Evolutionary conservation across 92 coral and sea anemone genomes (phyloP), one percentile per base, ranked within the genome.

Genomic region (Heteractis magnifica): DNA sequence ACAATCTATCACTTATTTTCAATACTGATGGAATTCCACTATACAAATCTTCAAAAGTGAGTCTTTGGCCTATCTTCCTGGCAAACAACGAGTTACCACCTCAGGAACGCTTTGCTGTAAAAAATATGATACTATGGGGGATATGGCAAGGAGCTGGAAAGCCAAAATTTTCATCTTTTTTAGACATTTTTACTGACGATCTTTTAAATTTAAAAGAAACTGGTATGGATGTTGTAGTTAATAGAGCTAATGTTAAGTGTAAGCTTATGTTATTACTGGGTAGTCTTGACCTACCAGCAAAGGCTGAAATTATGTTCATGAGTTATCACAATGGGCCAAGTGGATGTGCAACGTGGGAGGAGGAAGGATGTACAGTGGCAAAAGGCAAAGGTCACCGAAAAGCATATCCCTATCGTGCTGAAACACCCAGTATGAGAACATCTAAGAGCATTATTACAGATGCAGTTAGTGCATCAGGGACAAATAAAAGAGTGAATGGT

Each of bases 21-120:
- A 91, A 91, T 51, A 91, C 92, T 48, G 94, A 91, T 77, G 89
- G 94, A 11, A 76, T 85, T 14, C 90, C 92, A 0, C 75, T 91
- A 21, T 88, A 73, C 55, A 88, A 88, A 51, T 91, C 94, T 50
- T 85, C 92, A 18, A 91, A 86, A 55, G 71, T 91, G 9, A 76
- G 74, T 49, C 77, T 91, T 5, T 88, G 94, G 94, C 92, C 92
- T 13, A 72, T 88, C 19, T 91, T 78, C 56, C 89, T 91, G 23
- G 86, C 83, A 1, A 75, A 84, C 7, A 91, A 91, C 71, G 91
- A 88, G 75, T 83, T 90, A 26, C 91, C 91, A 1, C 81, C 81
- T 23, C 79, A 71, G 15, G 80, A 79, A 34, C 76, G 85, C 49
- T 77, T 87, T 11, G 44, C 81, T 10, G 81, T 71, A 60, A 52